Evolutionary conservation across 30 jellyfish, hydroid and myxozoan species (phyloP).

Genomic region (Cassiopea andromeda): DNA sequence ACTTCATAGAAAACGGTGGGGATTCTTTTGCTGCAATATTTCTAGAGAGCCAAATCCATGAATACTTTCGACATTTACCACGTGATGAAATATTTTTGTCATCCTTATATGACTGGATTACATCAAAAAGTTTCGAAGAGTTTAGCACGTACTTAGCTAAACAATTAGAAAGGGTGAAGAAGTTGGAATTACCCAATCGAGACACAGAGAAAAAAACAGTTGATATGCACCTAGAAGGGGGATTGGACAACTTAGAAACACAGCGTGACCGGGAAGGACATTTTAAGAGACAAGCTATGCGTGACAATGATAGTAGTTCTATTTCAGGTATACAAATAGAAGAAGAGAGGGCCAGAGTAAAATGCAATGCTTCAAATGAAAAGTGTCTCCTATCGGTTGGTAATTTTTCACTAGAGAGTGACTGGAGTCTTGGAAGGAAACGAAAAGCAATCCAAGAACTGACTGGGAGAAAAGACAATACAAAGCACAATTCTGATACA

Average conservation of each 20-base stretch:
- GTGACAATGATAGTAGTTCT: background rate
- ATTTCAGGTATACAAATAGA: background rate
- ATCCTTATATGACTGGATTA: constrained; percentile 28
- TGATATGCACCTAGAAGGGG: background rate
- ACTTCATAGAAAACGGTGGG: constrained; percentile 83
- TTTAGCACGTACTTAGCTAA: background rate
- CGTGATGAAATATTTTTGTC: background rate
- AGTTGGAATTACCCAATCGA: background rate
- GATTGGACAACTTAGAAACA: background rate
- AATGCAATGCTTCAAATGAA: background rate
- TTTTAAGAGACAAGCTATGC: background rate
- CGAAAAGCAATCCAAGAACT: background rate
- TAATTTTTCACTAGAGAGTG: background rate
- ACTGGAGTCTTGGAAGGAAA: background rate
- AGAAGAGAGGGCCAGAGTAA: background rate
- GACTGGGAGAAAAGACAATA: background rate
- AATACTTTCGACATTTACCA: background rate
- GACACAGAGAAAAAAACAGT: background rate
- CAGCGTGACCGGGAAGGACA: background rate
- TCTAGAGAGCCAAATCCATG: constrained; percentile 53
- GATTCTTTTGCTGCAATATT: constrained; percentile 81
- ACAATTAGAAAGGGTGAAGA: background rate
- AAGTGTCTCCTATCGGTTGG: background rate
- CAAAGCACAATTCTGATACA: background rate
- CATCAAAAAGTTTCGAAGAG: constrained; percentile 8